Conservation (phyloP, 2,797 vertebrate genomes). For the Lagocephalus sceleratus region DNA sequence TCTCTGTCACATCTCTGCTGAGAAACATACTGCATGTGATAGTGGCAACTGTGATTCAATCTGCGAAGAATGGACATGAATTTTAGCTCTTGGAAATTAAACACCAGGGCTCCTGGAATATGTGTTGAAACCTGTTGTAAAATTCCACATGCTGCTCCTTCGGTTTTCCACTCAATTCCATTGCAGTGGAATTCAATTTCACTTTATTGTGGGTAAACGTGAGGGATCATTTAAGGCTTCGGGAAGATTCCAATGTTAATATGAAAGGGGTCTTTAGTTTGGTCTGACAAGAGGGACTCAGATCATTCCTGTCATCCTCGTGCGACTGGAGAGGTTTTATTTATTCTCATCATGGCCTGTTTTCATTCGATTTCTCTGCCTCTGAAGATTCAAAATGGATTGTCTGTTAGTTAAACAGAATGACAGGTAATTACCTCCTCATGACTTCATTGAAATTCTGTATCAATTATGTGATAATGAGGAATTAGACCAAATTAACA, state of each 20-base stretch:
- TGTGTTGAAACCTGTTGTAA: constrained; percentile 43
- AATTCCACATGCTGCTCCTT: constrained; percentile 26
- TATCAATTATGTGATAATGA: constrained; percentile 66
- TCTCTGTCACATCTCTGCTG: constrained; percentile 38
- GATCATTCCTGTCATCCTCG: constrained; percentile 15
- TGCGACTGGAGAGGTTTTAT: constrained; percentile 32
- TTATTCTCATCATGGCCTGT: constrained; percentile 27
- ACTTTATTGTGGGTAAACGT: constrained; percentile 9
- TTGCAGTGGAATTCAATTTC: constrained; percentile 51
- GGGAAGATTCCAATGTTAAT: too few species aligned
- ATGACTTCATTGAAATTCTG: constrained; percentile 57
- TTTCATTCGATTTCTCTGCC: constrained; percentile 38
- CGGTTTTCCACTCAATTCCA: constrained; percentile 29
- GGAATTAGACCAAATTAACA: constrained; percentile 36
- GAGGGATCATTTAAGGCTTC: too few species aligned
- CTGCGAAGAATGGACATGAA: constrained; percentile 69
- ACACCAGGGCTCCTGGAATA: constrained; percentile 43
- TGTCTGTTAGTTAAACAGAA: constrained; percentile 55
- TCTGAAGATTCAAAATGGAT: constrained; percentile 38
- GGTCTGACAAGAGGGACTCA: constrained; percentile 1
- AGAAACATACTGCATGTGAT: constrained; percentile 55
- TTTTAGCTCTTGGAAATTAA: constrained; percentile 58
- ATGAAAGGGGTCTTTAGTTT: too few species aligned
- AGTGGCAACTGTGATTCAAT: constrained; percentile 66
- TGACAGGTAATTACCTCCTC: constrained; percentile 62